phyloP scores from a whole-genome alignment of 2,113 vertebrate species.

The Ptilorrhoa leucosticta region DNA sequence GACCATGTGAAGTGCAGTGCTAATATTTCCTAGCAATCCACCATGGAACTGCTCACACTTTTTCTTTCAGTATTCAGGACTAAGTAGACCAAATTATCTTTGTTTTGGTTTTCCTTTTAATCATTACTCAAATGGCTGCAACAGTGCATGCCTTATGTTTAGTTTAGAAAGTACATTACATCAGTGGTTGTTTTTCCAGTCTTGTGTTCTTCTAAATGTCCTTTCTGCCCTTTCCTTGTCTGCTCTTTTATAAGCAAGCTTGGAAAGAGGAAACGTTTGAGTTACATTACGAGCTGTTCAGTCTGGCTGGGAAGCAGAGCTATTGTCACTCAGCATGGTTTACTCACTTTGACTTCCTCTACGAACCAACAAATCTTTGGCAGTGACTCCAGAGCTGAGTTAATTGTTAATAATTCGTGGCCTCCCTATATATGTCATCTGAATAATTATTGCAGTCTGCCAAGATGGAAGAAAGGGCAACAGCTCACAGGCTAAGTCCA shows the following conservation, averaged over 20 bases:
- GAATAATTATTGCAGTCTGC: neutral
- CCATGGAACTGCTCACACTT: neutral
- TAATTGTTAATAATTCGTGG: slow-evolving; percentile 51
- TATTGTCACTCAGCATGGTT: slow-evolving; percentile 54
- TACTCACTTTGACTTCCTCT: slow-evolving; percentile 59
- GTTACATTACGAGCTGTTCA: slow-evolving; percentile 43
- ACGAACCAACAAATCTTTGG: slow-evolving; percentile 43
- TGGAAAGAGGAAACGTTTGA: slow-evolving; percentile 39
- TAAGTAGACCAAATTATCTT: neutral
- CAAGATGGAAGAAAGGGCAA: neutral
- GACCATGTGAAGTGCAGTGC: neutral
- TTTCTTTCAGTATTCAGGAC: slow-evolving; percentile 1
- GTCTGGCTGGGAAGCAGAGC: slow-evolving; percentile 43
- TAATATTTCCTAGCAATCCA: neutral
- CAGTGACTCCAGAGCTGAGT: slow-evolving; percentile 24
- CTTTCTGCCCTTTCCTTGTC: slow-evolving; percentile 49
- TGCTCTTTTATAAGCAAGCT: slow-evolving; percentile 47
- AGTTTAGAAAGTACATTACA: slow-evolving; percentile 48
- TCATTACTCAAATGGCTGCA: neutral
- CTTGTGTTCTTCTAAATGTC: slow-evolving; percentile 2
- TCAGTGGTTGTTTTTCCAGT: slow-evolving; percentile 42
- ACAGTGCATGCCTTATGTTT: neutral
- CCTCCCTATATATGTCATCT: slow-evolving; percentile 8
- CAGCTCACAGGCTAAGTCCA: neutral
- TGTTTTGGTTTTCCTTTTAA: slow-evolving; percentile 15